A percentile compares a stretch with the other conserved stretches of the same genome.
Evolutionary conservation across 2,888 invertebrate genomes (phyloP).

Genomic region (Oligia strigilis): DNA sequence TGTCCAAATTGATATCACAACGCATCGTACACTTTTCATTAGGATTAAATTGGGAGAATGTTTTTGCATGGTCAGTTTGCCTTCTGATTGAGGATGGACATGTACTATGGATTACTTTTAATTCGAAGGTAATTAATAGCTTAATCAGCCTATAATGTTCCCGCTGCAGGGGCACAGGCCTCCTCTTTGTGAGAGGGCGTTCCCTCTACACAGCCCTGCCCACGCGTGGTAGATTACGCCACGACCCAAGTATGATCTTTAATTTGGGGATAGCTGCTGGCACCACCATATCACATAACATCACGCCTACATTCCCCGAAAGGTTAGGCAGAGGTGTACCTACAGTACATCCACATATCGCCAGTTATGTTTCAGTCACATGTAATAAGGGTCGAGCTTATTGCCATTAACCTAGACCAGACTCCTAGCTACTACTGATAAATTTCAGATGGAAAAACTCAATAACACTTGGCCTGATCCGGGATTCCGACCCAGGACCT

Average conservation of each 20-base stretch:
- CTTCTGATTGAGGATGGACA: constrained; percentile 32
- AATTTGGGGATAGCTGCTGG: neutral
- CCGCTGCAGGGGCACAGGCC: neutral
- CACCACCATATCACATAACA: neutral
- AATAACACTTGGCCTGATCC: too few relatives aligned
- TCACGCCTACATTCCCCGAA: neutral
- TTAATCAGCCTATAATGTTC: neutral
- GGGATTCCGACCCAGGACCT: neutral
- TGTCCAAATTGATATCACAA: constrained; percentile 67
- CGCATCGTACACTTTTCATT: constrained; percentile 55
- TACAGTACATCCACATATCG: too few relatives aligned
- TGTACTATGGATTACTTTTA: constrained; percentile 17
- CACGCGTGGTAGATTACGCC: too few relatives aligned
- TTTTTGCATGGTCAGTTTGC: constrained; percentile 54
- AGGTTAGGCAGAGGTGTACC: too few relatives aligned
- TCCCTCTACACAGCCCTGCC: too few relatives aligned
- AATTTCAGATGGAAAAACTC: neutral
- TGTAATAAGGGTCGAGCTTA: too few relatives aligned
- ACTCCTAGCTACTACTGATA: neutral
- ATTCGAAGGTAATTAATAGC: constrained; percentile 18
- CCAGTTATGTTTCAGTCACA: too few relatives aligned
- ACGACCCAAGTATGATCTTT: neutral
- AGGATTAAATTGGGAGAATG: constrained; percentile 58
- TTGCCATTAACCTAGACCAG: neutral
- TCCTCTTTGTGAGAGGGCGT: neutral